These are phyloP conservation scores for Octodon degus DNA, from an alignment of 2,113 vertebrate genomes.

Conservation along the genomic window DNA sequence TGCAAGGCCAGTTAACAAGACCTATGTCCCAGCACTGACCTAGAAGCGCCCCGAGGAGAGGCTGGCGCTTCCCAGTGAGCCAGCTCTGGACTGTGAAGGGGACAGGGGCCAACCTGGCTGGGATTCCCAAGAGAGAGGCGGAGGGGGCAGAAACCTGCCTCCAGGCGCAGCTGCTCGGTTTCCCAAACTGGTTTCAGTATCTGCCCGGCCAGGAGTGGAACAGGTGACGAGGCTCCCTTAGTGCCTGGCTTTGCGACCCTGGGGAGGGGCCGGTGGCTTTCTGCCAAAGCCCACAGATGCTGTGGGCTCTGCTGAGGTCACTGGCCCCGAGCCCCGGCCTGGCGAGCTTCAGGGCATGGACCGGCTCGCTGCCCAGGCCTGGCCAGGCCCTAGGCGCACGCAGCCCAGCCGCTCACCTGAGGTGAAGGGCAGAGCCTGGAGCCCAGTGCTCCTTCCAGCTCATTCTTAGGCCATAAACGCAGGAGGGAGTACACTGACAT, in stretches of 20 bases:
- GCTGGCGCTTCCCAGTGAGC: neutral
- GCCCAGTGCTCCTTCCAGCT: neutral
- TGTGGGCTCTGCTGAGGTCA: neutral
- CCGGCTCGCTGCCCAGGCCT: neutral
- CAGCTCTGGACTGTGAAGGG: too few species aligned
- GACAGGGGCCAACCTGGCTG: neutral
- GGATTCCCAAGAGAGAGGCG: neutral
- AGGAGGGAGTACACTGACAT: neutral
- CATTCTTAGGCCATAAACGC: conserved; percentile 32
- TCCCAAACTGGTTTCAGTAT: conserved; percentile 49
- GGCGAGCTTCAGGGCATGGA: neutral
- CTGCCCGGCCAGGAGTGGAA: neutral
- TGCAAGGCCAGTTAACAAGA: neutral
- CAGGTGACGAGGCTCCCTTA: neutral
- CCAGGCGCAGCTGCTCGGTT: neutral
- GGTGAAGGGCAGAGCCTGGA: neutral
- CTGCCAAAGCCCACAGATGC: neutral
- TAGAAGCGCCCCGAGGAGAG: neutral
- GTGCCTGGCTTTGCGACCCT: neutral
- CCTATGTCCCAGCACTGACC: neutral
- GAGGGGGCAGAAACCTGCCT: too few species aligned
- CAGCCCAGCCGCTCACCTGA: neutral
- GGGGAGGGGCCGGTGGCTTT: conserved; percentile 26
- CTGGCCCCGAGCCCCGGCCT: neutral
- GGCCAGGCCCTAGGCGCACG: neutral